Evolutionary conservation across 1,140 invertebrate species (phyloP).

Genomic region (Anastrepha ludens): DNA sequence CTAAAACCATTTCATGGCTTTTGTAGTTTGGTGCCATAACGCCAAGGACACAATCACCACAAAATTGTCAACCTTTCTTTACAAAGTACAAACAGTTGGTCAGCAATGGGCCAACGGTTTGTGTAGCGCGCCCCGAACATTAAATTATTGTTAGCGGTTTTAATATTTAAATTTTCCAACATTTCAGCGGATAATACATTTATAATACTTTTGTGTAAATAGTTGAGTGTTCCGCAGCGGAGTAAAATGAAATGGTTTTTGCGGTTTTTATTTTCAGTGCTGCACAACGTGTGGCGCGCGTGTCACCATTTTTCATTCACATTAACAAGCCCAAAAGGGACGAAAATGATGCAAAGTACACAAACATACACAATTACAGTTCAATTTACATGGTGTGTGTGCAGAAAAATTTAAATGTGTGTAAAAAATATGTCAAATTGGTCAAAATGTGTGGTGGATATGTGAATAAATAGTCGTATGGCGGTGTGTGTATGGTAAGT

Average conservation of each 20-base stretch:
- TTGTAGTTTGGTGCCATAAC: no score
- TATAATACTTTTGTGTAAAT: no score
- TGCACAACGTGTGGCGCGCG: slow-evolving; percentile 55
- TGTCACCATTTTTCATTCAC: slow-evolving; percentile 64
- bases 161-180: slow-evolving; percentile 36
- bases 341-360: neutral
- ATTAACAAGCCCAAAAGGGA: slow-evolving; percentile 19
- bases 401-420: slow-evolving; percentile 13
- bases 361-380: neutral
- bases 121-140: neutral
- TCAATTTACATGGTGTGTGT: neutral
- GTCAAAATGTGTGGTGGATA: neutral
- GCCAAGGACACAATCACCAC: neutral
- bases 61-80: neutral
- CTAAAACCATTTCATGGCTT: no score
- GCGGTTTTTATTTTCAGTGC: slow-evolving; percentile 62
- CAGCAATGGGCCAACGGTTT: neutral
- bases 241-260: slow-evolving; percentile 66
- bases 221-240: neutral
- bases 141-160: slow-evolving; percentile 30
- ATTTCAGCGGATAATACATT: neutral
- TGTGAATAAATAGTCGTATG: neutral
- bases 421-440: neutral
- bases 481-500: slow-evolving; percentile 23
- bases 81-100: neutral